Conservation (phyloP, 2,797 vertebrate species). For the Crenuchus spilurus region DNA sequence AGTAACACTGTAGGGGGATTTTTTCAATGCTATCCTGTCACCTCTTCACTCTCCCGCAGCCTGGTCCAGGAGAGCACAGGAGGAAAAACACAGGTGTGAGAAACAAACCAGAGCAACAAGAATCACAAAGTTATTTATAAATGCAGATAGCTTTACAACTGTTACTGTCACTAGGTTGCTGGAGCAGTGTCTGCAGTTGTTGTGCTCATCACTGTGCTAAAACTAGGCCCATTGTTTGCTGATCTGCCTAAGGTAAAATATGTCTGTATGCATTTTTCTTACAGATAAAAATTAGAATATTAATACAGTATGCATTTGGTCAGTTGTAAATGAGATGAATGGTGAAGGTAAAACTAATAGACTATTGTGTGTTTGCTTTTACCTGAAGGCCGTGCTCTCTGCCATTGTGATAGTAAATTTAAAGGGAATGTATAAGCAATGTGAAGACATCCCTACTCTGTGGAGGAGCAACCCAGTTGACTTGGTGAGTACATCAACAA, state of each 20-base stretch:
- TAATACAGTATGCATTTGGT: too few relatives aligned
- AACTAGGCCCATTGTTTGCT: conserved; percentile 88
- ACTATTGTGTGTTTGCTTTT: conserved; percentile 11
- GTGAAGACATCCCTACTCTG: conserved; percentile 77
- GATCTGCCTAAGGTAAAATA: conserved; percentile 87
- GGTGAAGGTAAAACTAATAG: background rate
- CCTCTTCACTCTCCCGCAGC: conserved; percentile 90
- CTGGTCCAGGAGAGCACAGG: conserved; percentile 91
- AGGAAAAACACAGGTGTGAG: conserved; percentile 94
- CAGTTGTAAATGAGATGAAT: too few relatives aligned
- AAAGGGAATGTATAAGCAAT: conserved; percentile 92
- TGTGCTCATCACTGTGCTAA: conserved; percentile 87
- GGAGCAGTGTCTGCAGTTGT: conserved; percentile 82
- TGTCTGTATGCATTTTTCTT: too few relatives aligned
- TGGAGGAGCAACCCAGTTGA: conserved; percentile 87
- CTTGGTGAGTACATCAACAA: conserved; percentile 76
- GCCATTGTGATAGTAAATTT: conserved; percentile 89
- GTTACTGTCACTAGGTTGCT: conserved; percentile 65
- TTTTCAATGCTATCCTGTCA: conserved; percentile 90
- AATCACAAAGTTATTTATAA: background rate
- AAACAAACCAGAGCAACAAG: conserved; percentile 54
- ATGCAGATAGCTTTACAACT: conserved; percentile 11
- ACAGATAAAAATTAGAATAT: too few relatives aligned
- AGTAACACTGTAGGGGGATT: conserved; percentile 85
- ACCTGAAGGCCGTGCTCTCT: conserved; percentile 85